These are phyloP conservation scores for Tetragonula clypearis DNA, from an alignment of 1,140 invertebrate genomes.

Conservation along the genomic window DNA sequence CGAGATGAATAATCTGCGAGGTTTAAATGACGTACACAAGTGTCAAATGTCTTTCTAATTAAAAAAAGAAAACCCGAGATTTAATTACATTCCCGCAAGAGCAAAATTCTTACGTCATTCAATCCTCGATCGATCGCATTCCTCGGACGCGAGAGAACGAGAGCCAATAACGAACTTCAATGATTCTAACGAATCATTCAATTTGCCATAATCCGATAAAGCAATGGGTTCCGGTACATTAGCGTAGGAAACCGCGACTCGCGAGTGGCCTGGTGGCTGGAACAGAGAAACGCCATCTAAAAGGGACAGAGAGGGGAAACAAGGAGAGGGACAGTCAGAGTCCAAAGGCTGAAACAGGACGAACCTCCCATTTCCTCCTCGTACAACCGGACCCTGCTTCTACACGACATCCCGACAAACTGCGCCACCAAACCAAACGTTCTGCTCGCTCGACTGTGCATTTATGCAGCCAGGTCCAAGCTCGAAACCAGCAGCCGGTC, in stretches of 20 bases:
- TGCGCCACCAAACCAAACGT: slow-evolving; percentile 52
- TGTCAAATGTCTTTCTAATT: too few species aligned
- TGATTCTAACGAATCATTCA: slow-evolving; percentile 1
- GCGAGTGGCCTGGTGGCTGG: neutral
- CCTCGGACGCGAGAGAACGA: too few species aligned
- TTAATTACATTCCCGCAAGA: neutral
- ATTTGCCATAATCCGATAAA: slow-evolving; percentile 6
- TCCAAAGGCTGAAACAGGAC: slow-evolving; percentile 46
- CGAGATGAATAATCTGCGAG: too few species aligned
- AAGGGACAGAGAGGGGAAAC: neutral
- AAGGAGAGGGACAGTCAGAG: neutral
- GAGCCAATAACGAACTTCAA: neutral
- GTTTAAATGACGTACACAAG: too few species aligned
- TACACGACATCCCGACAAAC: slow-evolving; percentile 63
- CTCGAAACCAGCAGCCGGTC: slow-evolving; percentile 32
- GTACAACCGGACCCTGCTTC: slow-evolving; percentile 50
- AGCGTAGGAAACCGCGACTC: slow-evolving; percentile 30
- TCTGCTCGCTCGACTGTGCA: slow-evolving; percentile 63
- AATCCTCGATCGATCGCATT: neutral
- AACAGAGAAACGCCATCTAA: neutral
- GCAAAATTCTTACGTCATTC: neutral
- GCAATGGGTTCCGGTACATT: slow-evolving; percentile 20
- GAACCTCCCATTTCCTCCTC: slow-evolving; percentile 60
- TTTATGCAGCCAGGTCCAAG: slow-evolving; percentile 51
- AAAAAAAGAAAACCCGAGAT: neutral